Base-by-base conservation (phyloP, 2,113 vertebrate species). In the Myiopsitta monachus region DNA sequence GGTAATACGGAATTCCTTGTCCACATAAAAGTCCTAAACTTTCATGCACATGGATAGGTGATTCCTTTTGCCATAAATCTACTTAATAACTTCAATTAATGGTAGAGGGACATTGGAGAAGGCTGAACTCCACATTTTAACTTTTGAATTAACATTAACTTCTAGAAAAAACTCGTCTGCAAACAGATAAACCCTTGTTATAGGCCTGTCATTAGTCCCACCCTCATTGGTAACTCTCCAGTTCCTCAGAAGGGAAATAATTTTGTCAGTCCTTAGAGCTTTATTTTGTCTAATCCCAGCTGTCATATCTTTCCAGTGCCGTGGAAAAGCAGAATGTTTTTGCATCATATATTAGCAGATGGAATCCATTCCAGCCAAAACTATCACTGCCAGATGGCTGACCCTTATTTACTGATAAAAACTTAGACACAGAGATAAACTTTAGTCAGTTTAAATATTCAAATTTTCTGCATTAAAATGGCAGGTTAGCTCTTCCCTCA, bases 321-420 rank as follows among this genome's bases (percentile, higher is more conserved):
- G 88, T 96, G 91, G 86, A 96, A 96, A n/a, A 96, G 62, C 39
- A 86, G 94, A 97, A 96, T 97, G 95, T 97, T 98, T 97, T 98
- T 97, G 96, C 97, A 97, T 97, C 96, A 89, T 90, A 72, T 88
- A 96, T 87, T 93, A 98, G 91, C 96, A 98, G 97, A 97, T 95
- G 95, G 96, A 96, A 97, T 84, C 57, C 11, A 27, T 95, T 96
- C 93, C 96, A 98, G 94, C 89, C 80, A 97, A 97, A 96, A 94
- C 95, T 90, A 80, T 96, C 92, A 92, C 94, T 96, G 97, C 95
- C 97, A 98, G 98, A 98, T 98, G 97, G 96, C 91, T 98, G 96
- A 97, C 96, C 94, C 96, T 97, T 98, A 97, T 98, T 98, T 97
- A 96, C 95, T 86, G 92, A 98, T 97, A 96, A 94, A 96, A 94